phyloP scores from a whole-genome alignment of 2,113 vertebrate genomes.

The Actenoides hombroni region DNA sequence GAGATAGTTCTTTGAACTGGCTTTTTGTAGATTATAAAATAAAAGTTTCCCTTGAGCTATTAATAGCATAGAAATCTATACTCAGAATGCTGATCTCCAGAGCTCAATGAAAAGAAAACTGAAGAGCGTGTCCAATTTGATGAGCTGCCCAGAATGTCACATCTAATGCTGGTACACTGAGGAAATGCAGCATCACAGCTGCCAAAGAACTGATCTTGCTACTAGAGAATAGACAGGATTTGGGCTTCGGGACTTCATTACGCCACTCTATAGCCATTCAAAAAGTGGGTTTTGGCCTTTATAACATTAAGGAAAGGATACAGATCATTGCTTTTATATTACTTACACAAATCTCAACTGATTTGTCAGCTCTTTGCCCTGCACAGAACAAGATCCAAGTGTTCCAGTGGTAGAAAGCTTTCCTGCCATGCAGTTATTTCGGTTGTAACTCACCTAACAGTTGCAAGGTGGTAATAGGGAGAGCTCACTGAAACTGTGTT shows the following conservation, averaged over 20 bases:
- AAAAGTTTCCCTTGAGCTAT: neutral
- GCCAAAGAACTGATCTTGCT: neutral
- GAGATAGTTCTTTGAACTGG: neutral
- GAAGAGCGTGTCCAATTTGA: neutral
- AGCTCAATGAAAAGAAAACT: neutral
- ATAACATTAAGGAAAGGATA: neutral
- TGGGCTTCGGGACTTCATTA: neutral
- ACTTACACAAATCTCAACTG: neutral
- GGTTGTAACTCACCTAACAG: accelerated
- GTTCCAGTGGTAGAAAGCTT: neutral
- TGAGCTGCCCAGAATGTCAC: neutral
- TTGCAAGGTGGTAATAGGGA: neutral
- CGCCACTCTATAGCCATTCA: neutral
- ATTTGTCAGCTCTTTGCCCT: neutral
- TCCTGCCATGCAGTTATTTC: neutral
- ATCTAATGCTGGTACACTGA: neutral
- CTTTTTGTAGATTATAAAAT: neutral
- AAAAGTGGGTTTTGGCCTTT: neutral
- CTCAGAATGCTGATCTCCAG: neutral
- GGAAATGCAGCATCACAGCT: neutral
- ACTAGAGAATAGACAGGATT: neutral
- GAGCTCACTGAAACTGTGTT: neutral
- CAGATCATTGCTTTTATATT: neutral
- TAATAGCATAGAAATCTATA: neutral
- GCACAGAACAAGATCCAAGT: neutral